Conservation (phyloP, 2,888 invertebrate genomes). For the Abrostola tripartita region DNA sequence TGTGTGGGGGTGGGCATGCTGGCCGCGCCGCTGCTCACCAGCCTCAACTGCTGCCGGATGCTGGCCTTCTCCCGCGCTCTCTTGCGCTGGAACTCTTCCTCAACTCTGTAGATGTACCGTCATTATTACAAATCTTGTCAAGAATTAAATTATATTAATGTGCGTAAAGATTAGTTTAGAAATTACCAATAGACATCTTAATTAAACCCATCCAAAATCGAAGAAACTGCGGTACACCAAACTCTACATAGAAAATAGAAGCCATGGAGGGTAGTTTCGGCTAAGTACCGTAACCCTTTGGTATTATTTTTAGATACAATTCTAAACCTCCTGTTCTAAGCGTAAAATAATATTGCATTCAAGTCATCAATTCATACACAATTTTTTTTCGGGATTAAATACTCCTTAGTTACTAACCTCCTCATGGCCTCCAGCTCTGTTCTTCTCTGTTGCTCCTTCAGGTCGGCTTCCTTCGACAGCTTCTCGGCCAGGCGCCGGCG, state of each 20-base stretch:
- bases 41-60: slow-evolving; percentile 92
- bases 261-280: too few species aligned
- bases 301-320: too few species aligned
- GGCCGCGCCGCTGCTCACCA: slow-evolving; percentile 90
- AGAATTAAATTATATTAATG: background rate
- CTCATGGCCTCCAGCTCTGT: slow-evolving; percentile 95
- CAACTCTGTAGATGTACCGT: slow-evolving; percentile 87
- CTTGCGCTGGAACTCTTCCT: slow-evolving; percentile 95
- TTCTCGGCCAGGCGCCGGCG: slow-evolving; percentile 92
- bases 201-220: background rate
- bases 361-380: too few species aligned
- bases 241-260: too few species aligned
- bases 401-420: slow-evolving; percentile 70
- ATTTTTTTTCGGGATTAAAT: background rate
- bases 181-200: background rate
- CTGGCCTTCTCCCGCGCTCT: slow-evolving; percentile 93
- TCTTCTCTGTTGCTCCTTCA: slow-evolving; percentile 92
- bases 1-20: slow-evolving; percentile 87
- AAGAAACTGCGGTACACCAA: too few species aligned
- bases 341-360: too few species aligned
- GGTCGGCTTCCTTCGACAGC: slow-evolving; percentile 92
- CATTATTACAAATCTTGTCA: background rate
- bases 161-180: background rate
- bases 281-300: too few species aligned
- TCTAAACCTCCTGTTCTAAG: too few species aligned